Evolutionary conservation across 64 coral and sea anemone species (phyloP), one percentile per base, ranked within the genome.

Genomic region (Pocillopora verrucosa): DNA sequence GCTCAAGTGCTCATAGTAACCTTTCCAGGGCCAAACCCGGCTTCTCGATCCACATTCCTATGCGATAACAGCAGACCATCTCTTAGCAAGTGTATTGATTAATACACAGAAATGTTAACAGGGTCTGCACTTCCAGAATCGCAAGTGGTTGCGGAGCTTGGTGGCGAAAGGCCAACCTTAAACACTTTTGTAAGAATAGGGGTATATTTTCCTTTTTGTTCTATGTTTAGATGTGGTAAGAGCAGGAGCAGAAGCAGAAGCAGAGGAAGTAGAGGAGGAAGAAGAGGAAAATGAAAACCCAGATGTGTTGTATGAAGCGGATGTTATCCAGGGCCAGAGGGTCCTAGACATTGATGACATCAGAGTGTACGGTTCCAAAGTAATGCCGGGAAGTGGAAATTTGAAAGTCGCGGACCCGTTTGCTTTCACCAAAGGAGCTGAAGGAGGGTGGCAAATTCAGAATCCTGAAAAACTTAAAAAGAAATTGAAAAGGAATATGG

Each of bases 221-320:
- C 24, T 56, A 5, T 26, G 1, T 85, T 14, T 57, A 84, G 81
- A 11, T 34, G 91, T 0, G 1, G 41, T 1, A 7, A 0, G 20
- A 15, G 90, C 61, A 56, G 75, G 13, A 75, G 79, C 67, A n/a
- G 35, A 15, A 51, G 73, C 1, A 9, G 94, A 75, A 34, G 22
- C 85, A 17, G 86, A 95, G 1, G 90, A 89, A 25, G 86, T 7
- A 79, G 38, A n/a, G 0, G 80, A 80, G 13, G 87, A 74, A 38
- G 34, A 79, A 15, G 86, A 74, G 1, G 90, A 92, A 16, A 82
- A 86, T 9, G 77, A 88, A 0, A 77, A 87, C 26, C 87, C 73
- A 13, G 94, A 96, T 24, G 87, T 92, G 13, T 61, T 89, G 10
- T 96, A 70, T 78, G 94, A 96, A 38, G 94, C 90, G 9, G 90